Conservation (phyloP, 2,113 vertebrate genomes). For the Scalopus aquaticus region DNA sequence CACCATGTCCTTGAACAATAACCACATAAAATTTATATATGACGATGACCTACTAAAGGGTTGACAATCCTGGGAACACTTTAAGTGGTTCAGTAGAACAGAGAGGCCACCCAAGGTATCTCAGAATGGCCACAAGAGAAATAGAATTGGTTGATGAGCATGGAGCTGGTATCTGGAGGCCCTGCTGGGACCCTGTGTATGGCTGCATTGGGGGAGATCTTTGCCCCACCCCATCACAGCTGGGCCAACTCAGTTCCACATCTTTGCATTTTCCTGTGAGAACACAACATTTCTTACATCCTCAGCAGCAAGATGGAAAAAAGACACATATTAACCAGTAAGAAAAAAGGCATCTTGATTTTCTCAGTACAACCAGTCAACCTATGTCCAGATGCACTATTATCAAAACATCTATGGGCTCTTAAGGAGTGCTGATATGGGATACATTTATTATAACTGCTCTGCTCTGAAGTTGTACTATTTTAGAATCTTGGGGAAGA, state of each 20-base stretch:
- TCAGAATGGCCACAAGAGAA: not conserved
- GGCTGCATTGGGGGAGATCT: not conserved
- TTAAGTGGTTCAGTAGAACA: not conserved
- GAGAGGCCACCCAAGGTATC: not conserved
- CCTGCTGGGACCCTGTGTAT: not conserved
- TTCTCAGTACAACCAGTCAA: not conserved
- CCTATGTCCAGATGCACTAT: fast-evolving
- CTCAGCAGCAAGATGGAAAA: slow-evolving; percentile 42
- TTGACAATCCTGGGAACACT: not conserved
- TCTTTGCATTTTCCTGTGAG: slow-evolving; percentile 24
- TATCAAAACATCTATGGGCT: not conserved
- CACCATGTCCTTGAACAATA: not conserved
- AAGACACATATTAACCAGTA: not conserved
- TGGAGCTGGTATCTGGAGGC: not conserved
- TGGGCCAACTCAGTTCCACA: slow-evolving; percentile 46
- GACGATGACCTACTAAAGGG: not conserved
- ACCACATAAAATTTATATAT: not conserved
- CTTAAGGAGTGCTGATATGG: not conserved
- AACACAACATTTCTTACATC: slow-evolving; percentile 52
- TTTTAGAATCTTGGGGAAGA: not conserved
- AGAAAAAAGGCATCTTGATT: slow-evolving; percentile 8
- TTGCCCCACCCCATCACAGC: slow-evolving; percentile 9
- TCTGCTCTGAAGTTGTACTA: not conserved
- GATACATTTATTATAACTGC: slow-evolving; percentile 6
- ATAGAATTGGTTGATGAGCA: not conserved